Evolutionary conservation across 2,113 vertebrate species (phyloP), one percentile per base, ranked within the genome.

Genomic region (Pungitius pungitius): DNA sequence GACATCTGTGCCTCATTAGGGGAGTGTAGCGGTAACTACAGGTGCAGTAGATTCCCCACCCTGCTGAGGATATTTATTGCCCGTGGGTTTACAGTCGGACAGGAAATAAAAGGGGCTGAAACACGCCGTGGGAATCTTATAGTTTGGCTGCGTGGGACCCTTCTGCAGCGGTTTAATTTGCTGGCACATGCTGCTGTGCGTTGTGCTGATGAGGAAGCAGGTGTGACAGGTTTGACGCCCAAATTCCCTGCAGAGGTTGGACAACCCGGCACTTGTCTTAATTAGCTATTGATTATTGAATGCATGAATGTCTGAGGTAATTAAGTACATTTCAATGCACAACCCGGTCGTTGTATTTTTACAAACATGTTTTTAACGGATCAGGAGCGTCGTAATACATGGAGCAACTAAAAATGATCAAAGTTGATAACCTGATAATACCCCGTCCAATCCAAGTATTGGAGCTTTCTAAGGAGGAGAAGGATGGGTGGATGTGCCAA

Each of bases 21-120:
- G 58, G 49, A 47, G 71, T 78, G 85, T 45, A 73, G 82, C 70
- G 83, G 87, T 85, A 85, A 89, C 85, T 91, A 91, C 93, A 94
- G 93, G 93, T 94, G 93, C 92, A 87, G 89, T 93, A 93, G 92
- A 94, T 93, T 93, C 92, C 87, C 67, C 49, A 77, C 82, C 87
- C 68, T 81, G 81, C 88, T 87, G 80, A 15, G 83, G 80, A 87
- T 92, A 92, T 94, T 93, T 94, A 94, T 91, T 92, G 86, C 90
- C 83, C 86, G 88, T 73, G 59, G 84, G 81, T 91, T 90, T 90
- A 87, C 85, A 93, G 86, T 90, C 69, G 6, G 75, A 73, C 52
- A 51, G 75, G 70, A 40, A 40, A 49, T 1, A n/a, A 22, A 26
- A 26, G 47, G 45, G 33, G 35, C 75, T 75, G 68, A 75, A 83